Percentiles rank a stretch among this genome's conserved stretches.
Evolutionary conservation across 2,113 vertebrate species (phyloP).

Genomic region (Potamarius usumacintae): DNA sequence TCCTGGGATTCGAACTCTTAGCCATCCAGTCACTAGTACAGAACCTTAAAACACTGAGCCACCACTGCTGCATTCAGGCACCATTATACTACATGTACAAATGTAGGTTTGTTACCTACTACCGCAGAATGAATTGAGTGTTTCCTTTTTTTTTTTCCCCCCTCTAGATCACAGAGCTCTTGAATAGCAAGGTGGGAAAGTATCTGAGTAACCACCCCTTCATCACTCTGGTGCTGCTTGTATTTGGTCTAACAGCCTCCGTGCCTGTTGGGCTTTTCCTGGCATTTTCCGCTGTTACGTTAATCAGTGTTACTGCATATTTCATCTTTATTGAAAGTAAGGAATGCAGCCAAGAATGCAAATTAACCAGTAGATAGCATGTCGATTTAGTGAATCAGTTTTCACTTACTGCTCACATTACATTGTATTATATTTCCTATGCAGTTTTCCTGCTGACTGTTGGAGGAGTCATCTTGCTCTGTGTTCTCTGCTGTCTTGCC

Average conservation of each 20-base stretch:
- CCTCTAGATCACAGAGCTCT: slow-evolving; percentile 75
- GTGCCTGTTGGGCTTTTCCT: slow-evolving; percentile 84
- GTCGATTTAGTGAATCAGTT: neutral
- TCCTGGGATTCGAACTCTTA: neutral
- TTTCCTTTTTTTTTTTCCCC: neutral
- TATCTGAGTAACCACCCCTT: slow-evolving; percentile 83
- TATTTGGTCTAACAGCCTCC: slow-evolving; percentile 76
- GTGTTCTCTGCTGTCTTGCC: slow-evolving; percentile 44
- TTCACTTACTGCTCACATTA: neutral
- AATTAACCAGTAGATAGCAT: neutral
- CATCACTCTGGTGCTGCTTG: slow-evolving; percentile 73
- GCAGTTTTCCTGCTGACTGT: slow-evolving; percentile 29
- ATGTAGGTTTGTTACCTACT: neutral
- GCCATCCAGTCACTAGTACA: neutral
- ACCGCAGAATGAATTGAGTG: neutral
- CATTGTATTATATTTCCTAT: neutral
- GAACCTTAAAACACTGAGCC: neutral
- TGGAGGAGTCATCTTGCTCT: slow-evolving; percentile 30
- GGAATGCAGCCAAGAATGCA: neutral
- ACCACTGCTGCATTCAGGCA: neutral
- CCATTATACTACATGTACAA: neutral
- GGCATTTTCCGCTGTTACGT: slow-evolving; percentile 74
- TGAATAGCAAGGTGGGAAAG: slow-evolving; percentile 76
- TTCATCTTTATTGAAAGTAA: slow-evolving; percentile 85
- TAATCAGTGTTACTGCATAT: slow-evolving; percentile 72